Conservation (phyloP, 2,113 vertebrate genomes). For the Corythornis madagascariensis region DNA sequence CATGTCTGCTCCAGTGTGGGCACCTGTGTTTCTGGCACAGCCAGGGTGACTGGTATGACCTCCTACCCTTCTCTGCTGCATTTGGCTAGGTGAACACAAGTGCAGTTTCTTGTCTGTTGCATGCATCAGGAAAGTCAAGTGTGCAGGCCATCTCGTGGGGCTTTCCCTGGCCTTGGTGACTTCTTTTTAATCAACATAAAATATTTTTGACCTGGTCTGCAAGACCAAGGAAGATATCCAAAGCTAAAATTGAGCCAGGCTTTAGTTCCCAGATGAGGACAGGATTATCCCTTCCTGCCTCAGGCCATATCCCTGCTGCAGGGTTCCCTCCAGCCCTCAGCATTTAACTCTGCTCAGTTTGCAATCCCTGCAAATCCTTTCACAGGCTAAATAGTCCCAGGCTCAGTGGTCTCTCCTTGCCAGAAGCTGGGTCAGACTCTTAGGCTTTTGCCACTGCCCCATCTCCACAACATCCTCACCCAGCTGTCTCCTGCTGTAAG, state of each 20-base stretch:
- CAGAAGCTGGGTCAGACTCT: neutral
- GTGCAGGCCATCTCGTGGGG: fast-evolving
- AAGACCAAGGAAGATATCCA: neutral
- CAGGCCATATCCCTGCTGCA: neutral
- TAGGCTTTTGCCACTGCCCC: neutral
- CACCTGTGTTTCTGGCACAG: neutral
- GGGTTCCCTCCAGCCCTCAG: neutral
- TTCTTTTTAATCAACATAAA: neutral
- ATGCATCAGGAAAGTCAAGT: neutral
- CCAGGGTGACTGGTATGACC: fast-evolving
- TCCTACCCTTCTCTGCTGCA: neutral
- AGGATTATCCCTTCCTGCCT: neutral
- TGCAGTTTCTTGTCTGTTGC: fast-evolving
- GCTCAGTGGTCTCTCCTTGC: neutral
- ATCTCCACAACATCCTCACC: fast-evolving
- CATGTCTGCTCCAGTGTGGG: fast-evolving
- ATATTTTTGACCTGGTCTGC: neutral
- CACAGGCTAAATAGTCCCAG: neutral
- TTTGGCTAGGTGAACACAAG: fast-evolving
- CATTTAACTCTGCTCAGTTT: neutral
- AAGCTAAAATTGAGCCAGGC: neutral
- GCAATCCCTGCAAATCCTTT: neutral
- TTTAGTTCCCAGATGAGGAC: neutral
- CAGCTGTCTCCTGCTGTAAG: neutral
- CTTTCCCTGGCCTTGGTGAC: neutral